Conservation (phyloP, 2,113 vertebrate species). For the Mesocricetus auratus region DNA sequence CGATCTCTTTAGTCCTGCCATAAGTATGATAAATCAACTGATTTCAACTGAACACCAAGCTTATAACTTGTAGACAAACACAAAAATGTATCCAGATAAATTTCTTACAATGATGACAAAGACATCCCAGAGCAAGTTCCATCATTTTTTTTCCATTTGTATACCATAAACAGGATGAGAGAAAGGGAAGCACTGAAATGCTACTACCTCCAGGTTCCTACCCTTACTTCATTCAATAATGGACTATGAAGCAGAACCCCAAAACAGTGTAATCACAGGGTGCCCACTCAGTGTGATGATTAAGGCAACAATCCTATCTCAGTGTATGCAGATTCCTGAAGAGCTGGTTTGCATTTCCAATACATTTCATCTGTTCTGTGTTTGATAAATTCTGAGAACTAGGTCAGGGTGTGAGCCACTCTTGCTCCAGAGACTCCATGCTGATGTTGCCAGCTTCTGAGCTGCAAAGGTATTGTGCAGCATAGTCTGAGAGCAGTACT, state of each 20-base stretch:
- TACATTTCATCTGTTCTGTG: not conserved
- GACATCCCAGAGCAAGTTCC: not conserved
- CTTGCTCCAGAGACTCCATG: not conserved
- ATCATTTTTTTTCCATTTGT: not conserved
- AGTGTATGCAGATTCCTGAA: not conserved
- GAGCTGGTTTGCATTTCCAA: not conserved
- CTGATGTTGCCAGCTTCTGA: not conserved
- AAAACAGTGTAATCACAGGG: too few relatives aligned
- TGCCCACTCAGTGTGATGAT: fast-evolving
- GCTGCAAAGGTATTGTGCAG: not conserved
- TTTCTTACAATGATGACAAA: not conserved
- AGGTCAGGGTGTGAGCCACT: not conserved
- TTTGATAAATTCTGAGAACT: not conserved
- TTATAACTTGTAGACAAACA: not conserved
- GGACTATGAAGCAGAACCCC: not conserved
- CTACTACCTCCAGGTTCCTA: not conserved
- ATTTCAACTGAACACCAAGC: slow-evolving; percentile 12
- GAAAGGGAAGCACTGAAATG: not conserved
- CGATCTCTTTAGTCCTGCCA: not conserved
- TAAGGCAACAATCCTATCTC: not conserved
- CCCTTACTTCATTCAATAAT: not conserved
- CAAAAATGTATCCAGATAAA: not conserved
- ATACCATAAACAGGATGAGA: not conserved
- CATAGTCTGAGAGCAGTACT: too few relatives aligned
- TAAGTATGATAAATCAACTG: not conserved